Base-by-base conservation (phyloP, 2,113 vertebrate genomes). In the Mesembrinibis cayennensis region DNA sequence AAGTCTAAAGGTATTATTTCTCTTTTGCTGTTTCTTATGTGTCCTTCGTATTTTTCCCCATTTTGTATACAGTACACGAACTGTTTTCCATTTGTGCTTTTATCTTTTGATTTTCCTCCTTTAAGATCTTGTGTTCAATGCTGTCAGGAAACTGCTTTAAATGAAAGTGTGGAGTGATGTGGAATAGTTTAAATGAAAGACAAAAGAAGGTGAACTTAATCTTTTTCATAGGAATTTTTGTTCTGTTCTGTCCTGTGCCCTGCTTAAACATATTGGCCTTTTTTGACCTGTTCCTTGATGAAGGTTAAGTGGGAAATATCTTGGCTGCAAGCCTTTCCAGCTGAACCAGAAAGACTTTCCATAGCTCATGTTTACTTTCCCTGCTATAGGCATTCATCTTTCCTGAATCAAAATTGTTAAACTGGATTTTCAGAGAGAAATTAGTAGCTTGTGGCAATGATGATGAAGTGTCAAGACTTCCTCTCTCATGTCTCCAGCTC, bases 201-300 rank as follows among this genome's bases (percentile, higher is more conserved):
- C 32, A 50, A 85, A 95, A 95, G 83, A 90, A 95, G 79, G 52
- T 53, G 73, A 93, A 78, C 56, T 58, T 95, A 90, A 86, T 93
- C 44, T 89, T 90, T 96, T 84, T 84, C 76, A 65, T 71, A 63
- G 88, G 69, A 96, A 94, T 61, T 89, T 87, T 89, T 92, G 12
- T 66, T 84, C 81, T 92, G 7, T 78, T 87, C 74, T 5, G 6
- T 93, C 76, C 52, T 83, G 55, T 95, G 65, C 59, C 82, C 59
- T 91, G 23, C 86, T 92, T 97, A 92, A 92, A 89, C 42, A 81
- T 13, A 13, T 63, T 92, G 82, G 32, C 88, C 80, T 97, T 83
- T 95, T 86, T 78, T 95, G 94, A 94, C 86, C 88, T 95, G 87
- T 95, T 93, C 17, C 72, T 82, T 89, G 56, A 84, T 61, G 91